Base-by-base conservation (phyloP, 2,113 vertebrate genomes). In the Silurus glanis region DNA sequence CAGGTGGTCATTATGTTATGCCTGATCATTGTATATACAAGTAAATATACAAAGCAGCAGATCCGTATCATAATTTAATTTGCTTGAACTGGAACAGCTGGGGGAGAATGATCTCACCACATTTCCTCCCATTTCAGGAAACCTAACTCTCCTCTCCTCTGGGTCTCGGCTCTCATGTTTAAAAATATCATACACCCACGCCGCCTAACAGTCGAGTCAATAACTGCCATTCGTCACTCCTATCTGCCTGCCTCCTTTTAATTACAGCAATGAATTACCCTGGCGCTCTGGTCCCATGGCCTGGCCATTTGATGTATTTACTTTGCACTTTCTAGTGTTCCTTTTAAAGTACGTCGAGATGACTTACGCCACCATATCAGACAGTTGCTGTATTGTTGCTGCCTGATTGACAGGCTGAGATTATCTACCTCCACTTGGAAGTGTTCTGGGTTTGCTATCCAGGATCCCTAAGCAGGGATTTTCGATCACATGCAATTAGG, bases 181-280 rank as follows among this genome's bases (percentile, higher is more conserved):
- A 89, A 89, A 90, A 89, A 87, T 86, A 88, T 85, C 86, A 85
- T 69, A 84, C 86, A 62, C 84, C 82, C 83, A 87, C 83, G 49
- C 84, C 28, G 80, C 51, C 90, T 91, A 90, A 92, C 89, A 88
- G 87, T 86, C 55, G 90, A 84, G 88, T 94, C 92, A 93, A 91
- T 92, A 90, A 90, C 89, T 91, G 91, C 90, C 93, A 92, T 93
- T 92, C 90, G 91, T 94, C 91, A 94, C 92, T 92, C 90, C 74
- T 80, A 87, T 90, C 88, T 88, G 87, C 91, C 86, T 80, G 59
- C 81, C 75, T 87, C 67, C 87, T 91, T 94, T 94, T 94, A 93
- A 94, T 94, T 94, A 93, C 90, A 71, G 86, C 91, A 90, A 90
- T 92, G 91, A 93, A 95, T 93, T 89, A 86, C 88, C 87, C 81